These are phyloP conservation scores for Meta bourneti DNA, from an alignment of 2,888 invertebrate genomes.

Conservation along the genomic window DNA sequence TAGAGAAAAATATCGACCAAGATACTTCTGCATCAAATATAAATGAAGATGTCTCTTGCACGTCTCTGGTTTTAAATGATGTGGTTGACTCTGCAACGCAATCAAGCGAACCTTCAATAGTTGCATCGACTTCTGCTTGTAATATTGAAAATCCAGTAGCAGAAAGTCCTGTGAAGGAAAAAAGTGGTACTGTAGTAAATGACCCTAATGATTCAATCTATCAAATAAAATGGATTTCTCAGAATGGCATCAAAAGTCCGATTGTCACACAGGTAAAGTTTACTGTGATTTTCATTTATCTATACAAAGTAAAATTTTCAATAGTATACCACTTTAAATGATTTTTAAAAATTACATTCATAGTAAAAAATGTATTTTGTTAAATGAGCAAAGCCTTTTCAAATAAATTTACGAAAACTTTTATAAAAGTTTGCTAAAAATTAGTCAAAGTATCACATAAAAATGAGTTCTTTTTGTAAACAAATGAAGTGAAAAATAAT, in stretches of 20 bases:
- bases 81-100: neutral
- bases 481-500: neutral
- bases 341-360: neutral
- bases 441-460: neutral
- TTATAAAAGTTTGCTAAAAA: no score
- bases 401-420: no score
- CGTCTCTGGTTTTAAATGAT: neutral
- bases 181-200: slow-evolving; percentile 10
- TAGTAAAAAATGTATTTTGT: no score
- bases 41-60: neutral
- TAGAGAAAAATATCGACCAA: neutral
- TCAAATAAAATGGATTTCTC: slow-evolving; percentile 83
- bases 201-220: slow-evolving; percentile 79
- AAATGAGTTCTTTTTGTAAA: neutral
- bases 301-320: neutral
- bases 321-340: neutral
- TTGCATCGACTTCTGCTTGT: slow-evolving; percentile 1
- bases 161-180: slow-evolving; percentile 55
- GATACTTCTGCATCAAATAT: neutral
- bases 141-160: neutral
- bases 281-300: neutral
- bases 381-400: no score
- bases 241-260: slow-evolving; percentile 80
- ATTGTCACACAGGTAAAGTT: slow-evolving; percentile 81
- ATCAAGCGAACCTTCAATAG: neutral